phyloP scores from a whole-genome alignment of 2,797 vertebrate genomes.

The Avahi laniger region DNA sequence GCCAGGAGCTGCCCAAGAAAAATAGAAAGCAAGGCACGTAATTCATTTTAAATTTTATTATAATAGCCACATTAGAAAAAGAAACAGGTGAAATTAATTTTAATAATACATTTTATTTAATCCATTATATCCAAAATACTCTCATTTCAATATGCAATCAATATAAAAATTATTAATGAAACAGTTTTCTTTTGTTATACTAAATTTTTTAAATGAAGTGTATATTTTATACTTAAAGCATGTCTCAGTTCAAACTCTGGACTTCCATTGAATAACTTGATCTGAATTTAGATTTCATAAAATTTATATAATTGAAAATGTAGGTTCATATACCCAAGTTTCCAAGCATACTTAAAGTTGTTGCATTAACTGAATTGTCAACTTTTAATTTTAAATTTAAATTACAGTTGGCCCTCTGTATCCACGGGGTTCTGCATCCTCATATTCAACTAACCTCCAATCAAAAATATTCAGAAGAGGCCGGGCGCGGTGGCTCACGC shows the following conservation, averaged over 20 bases:
- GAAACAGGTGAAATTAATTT: neutral
- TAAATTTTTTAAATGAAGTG: neutral
- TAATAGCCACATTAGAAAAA: neutral
- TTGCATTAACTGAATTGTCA: neutral
- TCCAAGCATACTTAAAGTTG: neutral
- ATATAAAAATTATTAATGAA: neutral
- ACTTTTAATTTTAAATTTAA: neutral
- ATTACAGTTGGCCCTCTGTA: neutral
- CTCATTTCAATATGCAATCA: neutral
- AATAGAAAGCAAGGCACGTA: neutral
- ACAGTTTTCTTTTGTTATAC: neutral
- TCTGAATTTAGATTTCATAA: neutral
- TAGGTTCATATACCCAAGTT: neutral
- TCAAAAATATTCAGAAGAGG: neutral
- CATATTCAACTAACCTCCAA: neutral
- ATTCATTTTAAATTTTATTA: neutral
- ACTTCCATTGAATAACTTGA: neutral
- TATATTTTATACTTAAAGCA: neutral
- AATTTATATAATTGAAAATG: neutral
- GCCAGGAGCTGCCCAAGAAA: neutral
- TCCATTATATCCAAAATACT: neutral
- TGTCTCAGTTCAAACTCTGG: neutral
- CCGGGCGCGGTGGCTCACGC: too few species aligned
- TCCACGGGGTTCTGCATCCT: neutral
- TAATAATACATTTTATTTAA: neutral